Percentiles rank a stretch among this genome's conserved stretches.
Conservation (phyloP, 2,888 invertebrate species). For the Drosophila birchii region DNA sequence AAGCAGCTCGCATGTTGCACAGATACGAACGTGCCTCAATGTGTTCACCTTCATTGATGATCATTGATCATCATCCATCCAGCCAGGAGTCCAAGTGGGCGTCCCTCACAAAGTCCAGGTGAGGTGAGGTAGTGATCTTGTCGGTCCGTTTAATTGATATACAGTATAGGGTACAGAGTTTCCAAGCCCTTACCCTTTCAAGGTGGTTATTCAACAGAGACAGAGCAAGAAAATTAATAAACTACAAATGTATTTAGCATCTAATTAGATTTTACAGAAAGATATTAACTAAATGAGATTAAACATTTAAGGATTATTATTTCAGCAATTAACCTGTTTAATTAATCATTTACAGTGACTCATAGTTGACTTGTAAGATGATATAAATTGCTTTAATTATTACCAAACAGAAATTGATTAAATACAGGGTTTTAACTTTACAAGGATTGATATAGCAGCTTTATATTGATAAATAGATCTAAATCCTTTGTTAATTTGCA, state of each 20-base stretch:
- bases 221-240: slow-evolving; percentile 7
- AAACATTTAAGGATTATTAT: neutral
- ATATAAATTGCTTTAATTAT: neutral
- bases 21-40: slow-evolving; percentile 70
- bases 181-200: neutral
- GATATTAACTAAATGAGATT: neutral
- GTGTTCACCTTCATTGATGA: slow-evolving; percentile 67
- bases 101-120: slow-evolving; percentile 46
- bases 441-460: too few relatives aligned
- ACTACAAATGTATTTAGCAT: neutral
- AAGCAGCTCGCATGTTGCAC: slow-evolving; percentile 71
- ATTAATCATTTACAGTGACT: neutral
- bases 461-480: neutral
- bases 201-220: neutral
- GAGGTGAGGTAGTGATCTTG: slow-evolving; percentile 42
- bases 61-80: slow-evolving; percentile 40
- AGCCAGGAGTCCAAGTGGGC: slow-evolving; percentile 62
- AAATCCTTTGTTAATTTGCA: neutral
- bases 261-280: too few relatives aligned
- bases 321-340: neutral
- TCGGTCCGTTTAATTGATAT: slow-evolving; percentile 79
- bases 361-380: too few relatives aligned
- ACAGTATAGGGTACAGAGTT: slow-evolving; percentile 54
- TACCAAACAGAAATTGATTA: neutral
- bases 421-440: neutral